Evolutionary conservation across 2,797 vertebrate species (phyloP), one percentile per base, ranked within the genome.

Genomic region (Zalophus californianus): DNA sequence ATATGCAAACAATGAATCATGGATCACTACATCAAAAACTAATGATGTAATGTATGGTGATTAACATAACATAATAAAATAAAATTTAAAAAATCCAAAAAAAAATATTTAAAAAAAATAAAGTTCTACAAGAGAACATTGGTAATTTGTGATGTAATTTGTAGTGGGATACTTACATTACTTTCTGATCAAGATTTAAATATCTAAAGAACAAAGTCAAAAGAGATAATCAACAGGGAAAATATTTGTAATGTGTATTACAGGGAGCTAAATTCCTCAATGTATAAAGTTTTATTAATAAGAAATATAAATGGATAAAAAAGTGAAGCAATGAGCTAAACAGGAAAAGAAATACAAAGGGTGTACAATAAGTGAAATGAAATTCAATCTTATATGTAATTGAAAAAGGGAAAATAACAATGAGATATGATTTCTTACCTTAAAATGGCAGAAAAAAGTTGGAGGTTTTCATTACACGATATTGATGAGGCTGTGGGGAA

Each of bases 331-430:
- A 94, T 41, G 13, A 77, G n/a, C 60, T 88, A 86, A 91, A 27
- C 52, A 72, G 35, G 11, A 44, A 75, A 94, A 68, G 11, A 80
- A 95, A 94, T n/a, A 14, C 2, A 72, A 85, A 80, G 12, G 0
- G 68, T 64, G 96, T 52, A 52, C 0, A 77, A 72, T 50, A 88
- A 94, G 70, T 66, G 2, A 41, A 56, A 58, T 21, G 4, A 79
- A 86, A 11, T 23, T 58, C 29, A 88, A n/a, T 79, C 4, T 35
- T 68, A 50, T 18, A 66, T 5, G n/a, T 48, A 78, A 54, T 72
- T 79, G 20, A 44, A 91, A 97, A 80, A 82, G 54, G 3, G 13
- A 86, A 92, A 92, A 48, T 86, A 96, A 64, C 11, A 66, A 18
- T 50, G 32, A 85, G 4, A 75, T 92, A 54, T 23, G 21, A 85